These are phyloP conservation scores for Phylloscopus trochiloides DNA, from an alignment of 2,113 vertebrate species.

Conservation along the genomic window DNA sequence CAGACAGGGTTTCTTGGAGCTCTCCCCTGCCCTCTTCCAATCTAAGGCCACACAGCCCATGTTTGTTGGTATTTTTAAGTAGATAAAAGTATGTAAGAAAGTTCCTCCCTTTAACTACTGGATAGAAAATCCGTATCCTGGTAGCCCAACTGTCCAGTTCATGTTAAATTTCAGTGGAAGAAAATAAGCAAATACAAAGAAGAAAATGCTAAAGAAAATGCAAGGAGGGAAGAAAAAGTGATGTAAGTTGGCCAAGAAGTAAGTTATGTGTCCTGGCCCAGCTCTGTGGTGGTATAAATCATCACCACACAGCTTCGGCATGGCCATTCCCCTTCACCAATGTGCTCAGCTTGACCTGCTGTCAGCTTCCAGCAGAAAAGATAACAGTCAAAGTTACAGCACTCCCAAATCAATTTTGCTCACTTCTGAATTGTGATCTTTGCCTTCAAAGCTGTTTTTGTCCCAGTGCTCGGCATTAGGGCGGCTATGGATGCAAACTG, in stretches of 20 bases:
- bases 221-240: not conserved
- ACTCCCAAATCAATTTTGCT: not conserved
- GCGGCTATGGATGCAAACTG: not conserved
- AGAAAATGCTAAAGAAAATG: conserved; percentile 31
- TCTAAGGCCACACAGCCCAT: not conserved
- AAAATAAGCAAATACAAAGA: not conserved
- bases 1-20: not conserved
- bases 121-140: not conserved
- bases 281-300: not conserved
- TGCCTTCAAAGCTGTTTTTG: not conserved
- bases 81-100: not conserved
- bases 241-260: not conserved
- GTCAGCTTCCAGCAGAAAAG: not conserved
- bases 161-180: not conserved
- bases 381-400: not conserved
- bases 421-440: not conserved
- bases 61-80: not conserved
- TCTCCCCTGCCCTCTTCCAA: not conserved
- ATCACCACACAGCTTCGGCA: not conserved
- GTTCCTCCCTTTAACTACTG: not conserved
- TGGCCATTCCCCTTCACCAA: not conserved
- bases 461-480: not conserved
- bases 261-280: not conserved
- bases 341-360: not conserved
- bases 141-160: not conserved